Base-by-base conservation (phyloP, 1,140 invertebrate species). In the Elysia chlorotica region DNA sequence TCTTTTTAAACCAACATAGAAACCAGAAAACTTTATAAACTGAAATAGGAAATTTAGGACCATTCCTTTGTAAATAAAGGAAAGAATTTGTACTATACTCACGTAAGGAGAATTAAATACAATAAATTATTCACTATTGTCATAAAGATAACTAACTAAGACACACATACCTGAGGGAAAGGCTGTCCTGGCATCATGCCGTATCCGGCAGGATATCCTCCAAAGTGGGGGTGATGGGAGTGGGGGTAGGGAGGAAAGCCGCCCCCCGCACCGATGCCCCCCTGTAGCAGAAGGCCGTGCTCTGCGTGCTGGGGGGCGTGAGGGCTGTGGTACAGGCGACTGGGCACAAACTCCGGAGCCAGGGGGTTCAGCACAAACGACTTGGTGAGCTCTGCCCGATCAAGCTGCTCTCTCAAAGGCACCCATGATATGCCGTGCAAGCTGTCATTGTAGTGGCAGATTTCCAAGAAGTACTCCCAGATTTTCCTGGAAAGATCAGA, bases 401-500 rank as follows among this genome's bases (percentile, higher is more conserved):
- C 92, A 35, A 95, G 84, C 75, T 93, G 91, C 28, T 90, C 89
- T 57, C 91, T 88, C 2, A 95, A 82, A 31, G 91, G 89, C 0
- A 88, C 88, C 90, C 91, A 92, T 0, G 92, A 92, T 31, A 94
- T 92, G 0, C 94, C 94, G 79, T 91, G 91, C 1, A 95, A 87
- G 65, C 92, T 93, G n/a, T 92, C 91, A 74, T 93, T 91, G 78
- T 92, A 88, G 77, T 92, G 89, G 81, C 93, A 93, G 54, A 92
- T 91, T 63, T 92, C 90, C 56, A 96, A 90, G 80, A 94, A 96
- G 65, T 92, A 89, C 79, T 94, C 93, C 95, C 94, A 96, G 0
- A 95, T 90, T 87, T 93, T 93, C 73, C 91, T 91, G 83, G n/a
- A n/a, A n/a, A n/a, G n/a, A n/a, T n/a, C n/a, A n/a, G n/a, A n/a